A percentile compares a stretch with the other conserved stretches of the same genome.
phyloP scores from a whole-genome alignment of 2,797 vertebrate genomes.

The Centropyge bicolor region DNA sequence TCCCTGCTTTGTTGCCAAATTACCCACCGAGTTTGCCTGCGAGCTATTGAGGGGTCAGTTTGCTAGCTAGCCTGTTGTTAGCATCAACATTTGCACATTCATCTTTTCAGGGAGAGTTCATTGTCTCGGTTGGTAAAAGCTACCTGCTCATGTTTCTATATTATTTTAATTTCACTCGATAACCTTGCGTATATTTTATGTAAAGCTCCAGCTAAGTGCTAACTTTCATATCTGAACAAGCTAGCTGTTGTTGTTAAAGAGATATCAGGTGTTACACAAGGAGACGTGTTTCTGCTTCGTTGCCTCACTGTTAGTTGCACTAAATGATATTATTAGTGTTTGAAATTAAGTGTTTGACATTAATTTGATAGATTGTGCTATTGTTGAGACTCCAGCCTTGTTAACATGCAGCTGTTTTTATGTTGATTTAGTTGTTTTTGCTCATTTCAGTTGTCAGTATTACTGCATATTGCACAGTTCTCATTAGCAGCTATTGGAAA shows the following conservation, averaged over 20 bases:
- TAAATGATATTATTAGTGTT: conserved; percentile 9
- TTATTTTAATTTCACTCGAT: conserved; percentile 1
- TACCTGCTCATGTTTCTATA: conserved; percentile 11
- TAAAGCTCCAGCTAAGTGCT: conserved; percentile 25
- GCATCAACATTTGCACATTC: conserved; percentile 77
- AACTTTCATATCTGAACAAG: conserved; percentile 44
- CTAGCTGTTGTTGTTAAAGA: conserved; percentile 29
- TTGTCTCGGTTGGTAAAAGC: conserved; percentile 49
- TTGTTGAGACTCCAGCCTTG: conserved; percentile 21
- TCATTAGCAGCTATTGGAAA: conserved; percentile 28
- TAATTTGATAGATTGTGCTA: conserved; percentile 9
- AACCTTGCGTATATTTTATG: neutral
- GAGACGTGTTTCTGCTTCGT: conserved; percentile 26
- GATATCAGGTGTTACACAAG: conserved; percentile 45
- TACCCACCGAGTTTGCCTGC: conserved; percentile 35
- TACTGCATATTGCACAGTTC: conserved; percentile 22
- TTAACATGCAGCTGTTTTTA: conserved; percentile 66
- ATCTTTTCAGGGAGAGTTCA: conserved; percentile 62
- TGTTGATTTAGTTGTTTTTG: conserved; percentile 31
- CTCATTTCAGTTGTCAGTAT: conserved; percentile 43
- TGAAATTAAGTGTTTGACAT: conserved; percentile 23
- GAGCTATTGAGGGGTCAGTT: conserved; percentile 49
- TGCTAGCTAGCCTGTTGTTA: conserved; percentile 79
- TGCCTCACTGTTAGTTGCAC: conserved; percentile 45
- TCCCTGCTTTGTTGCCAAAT: conserved; percentile 37